Percentiles rank a stretch among this genome's conserved stretches.
phyloP scores from a whole-genome alignment of 2,888 invertebrate genomes.

The Schizaphis graminum region DNA sequence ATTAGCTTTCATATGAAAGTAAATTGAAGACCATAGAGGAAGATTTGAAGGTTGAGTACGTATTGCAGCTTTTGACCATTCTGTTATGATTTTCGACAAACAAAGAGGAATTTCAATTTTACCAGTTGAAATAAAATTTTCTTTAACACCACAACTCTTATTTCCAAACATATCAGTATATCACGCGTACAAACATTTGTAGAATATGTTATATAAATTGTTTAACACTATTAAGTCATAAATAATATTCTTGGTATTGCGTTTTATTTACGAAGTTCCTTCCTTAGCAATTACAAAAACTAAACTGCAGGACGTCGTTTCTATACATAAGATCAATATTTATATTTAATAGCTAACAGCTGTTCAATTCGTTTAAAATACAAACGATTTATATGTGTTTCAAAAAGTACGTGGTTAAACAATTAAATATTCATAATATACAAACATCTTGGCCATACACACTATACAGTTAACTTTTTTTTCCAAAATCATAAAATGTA shows the following conservation, averaged over 20 bases:
- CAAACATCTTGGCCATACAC: background rate
- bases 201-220: background rate
- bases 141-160: background rate
- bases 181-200: background rate
- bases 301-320: background rate
- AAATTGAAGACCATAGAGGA: constrained; percentile 34
- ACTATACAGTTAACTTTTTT: background rate
- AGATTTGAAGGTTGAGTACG: constrained; percentile 34
- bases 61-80: constrained; percentile 43
- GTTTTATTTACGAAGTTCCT: background rate
- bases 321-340: background rate
- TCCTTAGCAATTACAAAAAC: background rate
- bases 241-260: background rate
- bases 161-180: background rate
- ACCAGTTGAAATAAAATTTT: background rate
- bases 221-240: background rate
- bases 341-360: background rate
- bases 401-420: background rate
- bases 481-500: background rate
- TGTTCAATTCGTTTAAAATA: background rate
- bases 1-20: constrained; percentile 72
- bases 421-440: background rate
- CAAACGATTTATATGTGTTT: background rate
- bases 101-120: background rate
- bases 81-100: constrained; percentile 16